These are phyloP conservation scores for Diploscapter pachys DNA, from an alignment of 1,140 invertebrate genomes.

Conservation along the genomic window DNA sequence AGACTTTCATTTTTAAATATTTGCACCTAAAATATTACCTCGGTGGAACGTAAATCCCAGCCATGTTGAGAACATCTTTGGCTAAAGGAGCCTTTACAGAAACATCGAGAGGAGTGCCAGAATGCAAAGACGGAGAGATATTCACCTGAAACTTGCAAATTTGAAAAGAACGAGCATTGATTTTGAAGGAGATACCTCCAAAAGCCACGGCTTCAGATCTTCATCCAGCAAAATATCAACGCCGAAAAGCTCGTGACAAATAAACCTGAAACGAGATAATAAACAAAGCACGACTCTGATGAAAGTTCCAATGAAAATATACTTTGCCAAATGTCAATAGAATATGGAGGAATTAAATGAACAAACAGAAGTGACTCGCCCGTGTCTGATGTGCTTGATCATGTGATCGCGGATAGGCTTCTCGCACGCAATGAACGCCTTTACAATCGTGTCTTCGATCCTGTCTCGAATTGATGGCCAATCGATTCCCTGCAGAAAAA, in stretches of 20 bases:
- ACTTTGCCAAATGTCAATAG: neutral
- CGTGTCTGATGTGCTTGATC: conserved; percentile 13
- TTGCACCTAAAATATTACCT: conserved; percentile 47
- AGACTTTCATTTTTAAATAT: conserved; percentile 3
- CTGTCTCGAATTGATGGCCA: neutral
- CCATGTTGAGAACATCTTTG: conserved; percentile 81
- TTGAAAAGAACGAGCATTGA: too few relatives aligned
- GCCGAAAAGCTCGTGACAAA: conserved; percentile 80
- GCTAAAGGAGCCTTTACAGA: conserved; percentile 85
- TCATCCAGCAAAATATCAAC: conserved; percentile 90
- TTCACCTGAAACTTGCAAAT: conserved; percentile 65
- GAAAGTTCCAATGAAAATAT: too few relatives aligned
- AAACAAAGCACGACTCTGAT: too few relatives aligned
- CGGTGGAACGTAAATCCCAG: conserved; percentile 78
- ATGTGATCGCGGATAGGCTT: conserved; percentile 49
- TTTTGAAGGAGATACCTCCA: conserved; percentile 64
- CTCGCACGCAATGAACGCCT: conserved; percentile 72
- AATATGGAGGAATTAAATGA: conserved; percentile 64
- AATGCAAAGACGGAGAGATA: conserved; percentile 84
- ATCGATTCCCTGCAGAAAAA: conserved; percentile 10
- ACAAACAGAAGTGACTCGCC: neutral
- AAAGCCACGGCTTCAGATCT: conserved; percentile 82
- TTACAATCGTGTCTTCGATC: conserved; percentile 88
- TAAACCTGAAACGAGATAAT: conserved; percentile 15
- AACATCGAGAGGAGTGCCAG: conserved; percentile 84